Conservation (phyloP, 1,140 invertebrate species). For the Hypothenemus hampei region DNA sequence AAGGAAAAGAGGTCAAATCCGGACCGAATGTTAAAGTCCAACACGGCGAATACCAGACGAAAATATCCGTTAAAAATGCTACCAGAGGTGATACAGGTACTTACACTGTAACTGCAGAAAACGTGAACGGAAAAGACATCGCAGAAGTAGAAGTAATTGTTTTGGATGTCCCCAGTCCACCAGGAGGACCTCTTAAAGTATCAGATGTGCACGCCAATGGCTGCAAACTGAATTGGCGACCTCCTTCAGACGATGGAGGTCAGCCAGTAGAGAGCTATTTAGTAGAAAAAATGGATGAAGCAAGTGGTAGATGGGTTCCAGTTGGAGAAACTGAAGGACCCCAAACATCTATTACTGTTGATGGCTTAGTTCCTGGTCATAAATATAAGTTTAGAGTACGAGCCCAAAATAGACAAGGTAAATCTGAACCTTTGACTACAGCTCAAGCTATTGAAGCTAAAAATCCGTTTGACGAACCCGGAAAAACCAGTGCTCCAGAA, state of each 20-base stretch:
- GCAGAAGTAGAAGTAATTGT: constrained; percentile 91
- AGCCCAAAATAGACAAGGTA: constrained; percentile 93
- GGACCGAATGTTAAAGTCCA: constrained; percentile 69
- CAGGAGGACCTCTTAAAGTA: constrained; percentile 87
- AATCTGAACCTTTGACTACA: constrained; percentile 88
- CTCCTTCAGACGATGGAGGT: constrained; percentile 86
- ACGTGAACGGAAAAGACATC: constrained; percentile 86
- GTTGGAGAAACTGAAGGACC: constrained; percentile 84
- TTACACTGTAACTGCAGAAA: constrained; percentile 90
- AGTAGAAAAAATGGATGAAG: constrained; percentile 92
- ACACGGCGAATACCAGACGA: constrained; percentile 85
- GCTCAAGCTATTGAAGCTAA: constrained; percentile 91
- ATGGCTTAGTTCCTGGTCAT: constrained; percentile 79
- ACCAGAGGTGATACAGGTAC: constrained; percentile 83
- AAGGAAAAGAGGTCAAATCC: constrained; percentile 66
- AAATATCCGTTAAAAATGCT: constrained; percentile 78
- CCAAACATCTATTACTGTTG: constrained; percentile 64
- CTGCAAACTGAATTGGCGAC: constrained; percentile 81
- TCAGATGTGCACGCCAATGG: constrained; percentile 81
- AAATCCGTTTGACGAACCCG: constrained; percentile 88
- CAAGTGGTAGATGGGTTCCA: constrained; percentile 87
- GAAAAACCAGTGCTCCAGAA: constrained; percentile 81
- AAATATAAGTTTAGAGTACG: constrained; percentile 96
- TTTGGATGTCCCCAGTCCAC: constrained; percentile 81
- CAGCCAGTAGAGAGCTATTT: constrained; percentile 86